These are phyloP conservation scores for Pollicipes pollicipes DNA, from an alignment of 1,140 invertebrate species.

Conservation along the genomic window DNA sequence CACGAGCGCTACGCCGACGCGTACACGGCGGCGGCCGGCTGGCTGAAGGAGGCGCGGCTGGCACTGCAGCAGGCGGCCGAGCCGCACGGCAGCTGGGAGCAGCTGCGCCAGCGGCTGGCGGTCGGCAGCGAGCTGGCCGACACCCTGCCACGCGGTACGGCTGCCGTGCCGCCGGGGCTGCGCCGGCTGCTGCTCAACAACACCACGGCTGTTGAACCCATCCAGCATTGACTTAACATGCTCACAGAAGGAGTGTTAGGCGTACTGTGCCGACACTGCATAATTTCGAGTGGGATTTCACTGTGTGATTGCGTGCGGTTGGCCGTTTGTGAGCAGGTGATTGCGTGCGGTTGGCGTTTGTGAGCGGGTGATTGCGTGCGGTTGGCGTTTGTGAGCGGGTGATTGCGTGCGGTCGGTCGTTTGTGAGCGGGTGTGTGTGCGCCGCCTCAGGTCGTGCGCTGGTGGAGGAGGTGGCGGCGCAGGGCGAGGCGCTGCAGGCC, in stretches of 20 bases:
- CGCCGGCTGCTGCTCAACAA: too few species aligned
- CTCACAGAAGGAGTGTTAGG: background rate
- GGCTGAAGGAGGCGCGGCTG: constrained; percentile 63
- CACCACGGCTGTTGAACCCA: background rate
- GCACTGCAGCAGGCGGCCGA: constrained; percentile 68
- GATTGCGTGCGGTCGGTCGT: too few species aligned
- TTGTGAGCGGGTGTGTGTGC: too few species aligned
- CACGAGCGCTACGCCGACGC: constrained; percentile 70
- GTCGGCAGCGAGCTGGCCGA: constrained; percentile 43
- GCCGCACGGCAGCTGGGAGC: constrained; percentile 59
- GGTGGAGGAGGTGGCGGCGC: background rate
- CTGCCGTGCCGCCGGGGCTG: too few species aligned
- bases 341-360: too few species aligned
- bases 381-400: too few species aligned
- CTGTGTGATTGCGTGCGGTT: too few species aligned
- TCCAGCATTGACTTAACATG: too few species aligned
- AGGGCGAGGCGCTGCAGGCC: background rate
- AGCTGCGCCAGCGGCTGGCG: constrained; percentile 26
- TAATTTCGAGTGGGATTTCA: too few species aligned
- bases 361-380: too few species aligned
- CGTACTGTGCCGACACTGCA: too few species aligned
- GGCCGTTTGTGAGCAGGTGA: too few species aligned
- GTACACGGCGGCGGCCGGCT: constrained; percentile 64
- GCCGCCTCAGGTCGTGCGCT: background rate
- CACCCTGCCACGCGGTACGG: constrained; percentile 61